phyloP scores from a whole-genome alignment of 30 jellyfish, hydroid and myxozoan species.

The Chrysaora quinquecirrha region DNA sequence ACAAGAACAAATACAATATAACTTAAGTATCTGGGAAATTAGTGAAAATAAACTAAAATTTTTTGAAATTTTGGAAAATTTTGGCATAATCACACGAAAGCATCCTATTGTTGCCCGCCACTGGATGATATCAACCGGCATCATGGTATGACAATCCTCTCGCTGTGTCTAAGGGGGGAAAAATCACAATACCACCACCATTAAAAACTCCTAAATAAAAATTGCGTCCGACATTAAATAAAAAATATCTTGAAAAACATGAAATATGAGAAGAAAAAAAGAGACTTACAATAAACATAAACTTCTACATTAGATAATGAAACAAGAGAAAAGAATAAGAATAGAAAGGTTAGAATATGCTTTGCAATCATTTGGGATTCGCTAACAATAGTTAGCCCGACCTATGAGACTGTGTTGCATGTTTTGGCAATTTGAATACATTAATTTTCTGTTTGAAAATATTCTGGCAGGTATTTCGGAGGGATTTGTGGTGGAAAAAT shows the following conservation, averaged over 20 bases:
- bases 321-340: background rate
- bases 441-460: too few species aligned
- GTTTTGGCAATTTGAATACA: background rate
- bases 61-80: slow-evolving; percentile 20
- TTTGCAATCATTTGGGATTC: slow-evolving; percentile 1
- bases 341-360: background rate
- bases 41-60: slow-evolving; percentile 23
- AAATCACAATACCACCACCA: slow-evolving; percentile 19
- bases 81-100: slow-evolving; percentile 40
- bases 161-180: slow-evolving; percentile 44
- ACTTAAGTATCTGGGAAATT: slow-evolving; percentile 28
- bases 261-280: background rate
- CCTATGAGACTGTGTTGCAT: background rate
- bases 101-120: slow-evolving; percentile 73
- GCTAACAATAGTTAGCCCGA: background rate
- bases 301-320: background rate
- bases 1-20: slow-evolving; percentile 32
- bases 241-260: background rate
- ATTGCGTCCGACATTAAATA: background rate
- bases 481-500: background rate
- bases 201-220: slow-evolving; percentile 19
- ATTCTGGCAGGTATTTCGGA: background rate
- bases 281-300: background rate
- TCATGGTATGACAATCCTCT: slow-evolving; percentile 35
- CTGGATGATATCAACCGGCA: slow-evolving; percentile 56